Conservation (phyloP, 2,113 vertebrate species). For the Ageneiosus marmoratus region DNA sequence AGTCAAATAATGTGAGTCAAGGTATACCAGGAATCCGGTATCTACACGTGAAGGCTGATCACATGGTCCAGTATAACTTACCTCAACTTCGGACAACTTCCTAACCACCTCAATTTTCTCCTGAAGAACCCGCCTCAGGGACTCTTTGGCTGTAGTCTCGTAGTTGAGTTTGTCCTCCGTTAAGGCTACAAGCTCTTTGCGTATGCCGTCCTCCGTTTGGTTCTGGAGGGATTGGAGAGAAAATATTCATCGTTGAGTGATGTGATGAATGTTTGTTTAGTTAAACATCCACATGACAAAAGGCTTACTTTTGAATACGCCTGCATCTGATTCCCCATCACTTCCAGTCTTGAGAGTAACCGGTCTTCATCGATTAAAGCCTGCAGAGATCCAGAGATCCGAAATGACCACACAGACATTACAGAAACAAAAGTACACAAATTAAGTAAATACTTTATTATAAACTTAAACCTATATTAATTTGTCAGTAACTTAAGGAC, state of each 20-base stretch:
- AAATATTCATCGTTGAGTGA: neutral
- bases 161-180: slow-evolving; percentile 99
- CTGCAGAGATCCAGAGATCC: slow-evolving; percentile 61
- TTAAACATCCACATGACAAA: too few species aligned
- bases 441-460: too few species aligned
- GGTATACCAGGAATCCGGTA: neutral
- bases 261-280: neutral
- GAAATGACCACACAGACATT: neutral
- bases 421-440: too few species aligned
- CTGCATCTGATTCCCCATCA: slow-evolving; percentile 98
- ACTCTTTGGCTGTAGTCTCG: slow-evolving; percentile 98
- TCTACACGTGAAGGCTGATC: neutral
- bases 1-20: too few species aligned
- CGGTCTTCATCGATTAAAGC: slow-evolving; percentile 99
- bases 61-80: slow-evolving; percentile 54
- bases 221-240: slow-evolving; percentile 69
- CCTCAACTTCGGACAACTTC: slow-evolving; percentile 98
- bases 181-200: slow-evolving; percentile 92
- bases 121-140: slow-evolving; percentile 96
- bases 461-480: too few species aligned
- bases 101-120: slow-evolving; percentile 98
- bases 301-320: slow-evolving; percentile 90
- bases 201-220: slow-evolving; percentile 95
- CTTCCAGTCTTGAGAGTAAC: slow-evolving; percentile 93
- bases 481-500: too few species aligned